Evolutionary conservation across 2,797 vertebrate genomes (phyloP).

Genomic region (Eutrigla gurnardus): DNA sequence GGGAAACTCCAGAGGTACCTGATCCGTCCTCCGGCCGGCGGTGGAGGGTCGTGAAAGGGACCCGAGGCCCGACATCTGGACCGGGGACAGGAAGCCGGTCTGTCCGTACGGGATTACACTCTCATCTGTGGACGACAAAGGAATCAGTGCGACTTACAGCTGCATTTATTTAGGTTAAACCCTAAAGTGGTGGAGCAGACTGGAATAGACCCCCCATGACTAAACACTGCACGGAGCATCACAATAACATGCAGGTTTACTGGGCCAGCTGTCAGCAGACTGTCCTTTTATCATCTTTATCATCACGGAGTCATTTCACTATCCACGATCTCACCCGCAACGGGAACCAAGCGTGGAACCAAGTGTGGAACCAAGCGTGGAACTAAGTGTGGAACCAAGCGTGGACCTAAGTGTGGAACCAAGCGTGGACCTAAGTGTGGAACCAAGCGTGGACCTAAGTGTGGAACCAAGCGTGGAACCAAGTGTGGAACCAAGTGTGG

Average conservation of each 20-base stretch:
- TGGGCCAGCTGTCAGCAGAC: constrained; percentile 49
- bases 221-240: constrained; percentile 39
- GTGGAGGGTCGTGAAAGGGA: constrained; percentile 87
- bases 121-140: constrained; percentile 84
- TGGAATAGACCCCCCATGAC: constrained; percentile 51
- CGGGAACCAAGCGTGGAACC: too few species aligned
- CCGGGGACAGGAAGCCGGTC: constrained; percentile 81
- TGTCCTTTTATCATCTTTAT: constrained; percentile 33
- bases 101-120: constrained; percentile 84
- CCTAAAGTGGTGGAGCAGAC: constrained; percentile 52
- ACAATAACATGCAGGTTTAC: constrained; percentile 49
- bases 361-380: too few species aligned
- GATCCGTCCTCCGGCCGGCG: constrained; percentile 77
- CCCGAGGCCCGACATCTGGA: constrained; percentile 85
- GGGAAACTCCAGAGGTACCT: constrained; percentile 78
- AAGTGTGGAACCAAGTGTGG: too few species aligned
- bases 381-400: too few species aligned
- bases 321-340: too few species aligned
- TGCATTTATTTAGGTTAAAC: constrained; percentile 68
- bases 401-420: too few species aligned
- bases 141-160: constrained; percentile 60
- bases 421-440: too few species aligned
- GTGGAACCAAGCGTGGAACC: too few species aligned
- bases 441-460: too few species aligned
- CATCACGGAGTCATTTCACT: too few species aligned